Evolutionary conservation across 2,888 invertebrate species (phyloP).

Genomic region (Sepiola atlantica): DNA sequence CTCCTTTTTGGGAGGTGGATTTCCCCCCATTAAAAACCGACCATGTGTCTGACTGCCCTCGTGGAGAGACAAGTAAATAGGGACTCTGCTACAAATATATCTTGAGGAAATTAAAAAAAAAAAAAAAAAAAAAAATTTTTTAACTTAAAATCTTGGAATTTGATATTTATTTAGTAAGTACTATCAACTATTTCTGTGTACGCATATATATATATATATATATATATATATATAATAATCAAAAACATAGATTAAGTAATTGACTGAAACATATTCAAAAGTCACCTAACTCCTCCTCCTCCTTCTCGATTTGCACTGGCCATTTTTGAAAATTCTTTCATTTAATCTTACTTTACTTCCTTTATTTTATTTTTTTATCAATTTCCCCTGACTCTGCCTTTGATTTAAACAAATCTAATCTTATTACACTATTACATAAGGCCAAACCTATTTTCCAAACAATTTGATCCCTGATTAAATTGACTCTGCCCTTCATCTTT

Average conservation of each 20-base stretch:
- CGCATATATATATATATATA: too few species aligned
- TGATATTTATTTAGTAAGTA: too few species aligned
- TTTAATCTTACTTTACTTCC: background rate
- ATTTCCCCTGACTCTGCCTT: background rate
- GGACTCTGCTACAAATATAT: background rate
- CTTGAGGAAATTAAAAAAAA: background rate
- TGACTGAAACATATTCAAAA: background rate
- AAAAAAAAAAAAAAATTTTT: too few species aligned
- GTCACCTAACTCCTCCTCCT: background rate
- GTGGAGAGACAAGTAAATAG: too few species aligned
- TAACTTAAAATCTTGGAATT: too few species aligned
- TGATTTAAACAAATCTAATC: background rate
- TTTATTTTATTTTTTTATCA: background rate
- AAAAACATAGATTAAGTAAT: background rate
- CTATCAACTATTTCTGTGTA: too few species aligned
- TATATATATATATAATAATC: background rate
- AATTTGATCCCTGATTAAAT: background rate
- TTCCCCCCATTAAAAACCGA: too few species aligned
- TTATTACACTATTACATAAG: background rate
- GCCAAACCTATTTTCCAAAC: constrained; percentile 12
- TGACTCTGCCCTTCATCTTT: background rate
- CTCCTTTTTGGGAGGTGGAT: too few species aligned
- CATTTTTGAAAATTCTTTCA: background rate
- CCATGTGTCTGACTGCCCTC: too few species aligned
- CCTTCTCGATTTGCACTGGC: background rate